phyloP scores from a whole-genome alignment of 2,888 invertebrate genomes.

The Dynastes tityus region DNA sequence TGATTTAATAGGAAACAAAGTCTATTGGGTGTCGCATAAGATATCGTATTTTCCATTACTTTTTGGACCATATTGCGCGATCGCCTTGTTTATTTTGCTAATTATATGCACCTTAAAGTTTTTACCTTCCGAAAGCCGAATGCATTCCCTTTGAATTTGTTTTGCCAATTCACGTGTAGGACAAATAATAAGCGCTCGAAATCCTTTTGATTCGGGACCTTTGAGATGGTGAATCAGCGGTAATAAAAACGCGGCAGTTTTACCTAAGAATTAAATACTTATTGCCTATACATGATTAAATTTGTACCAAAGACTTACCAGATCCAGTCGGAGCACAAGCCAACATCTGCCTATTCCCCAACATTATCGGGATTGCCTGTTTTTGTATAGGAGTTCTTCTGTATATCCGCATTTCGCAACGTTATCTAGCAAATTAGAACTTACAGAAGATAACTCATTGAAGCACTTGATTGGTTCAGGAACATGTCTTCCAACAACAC shows the following conservation, averaged over 20 bases:
- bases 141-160: constrained; percentile 89
- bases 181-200: constrained; percentile 89
- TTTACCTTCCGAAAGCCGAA: constrained; percentile 82
- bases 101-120: constrained; percentile 85
- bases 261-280: constrained; percentile 71
- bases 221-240: constrained; percentile 88
- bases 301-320: constrained; percentile 66
- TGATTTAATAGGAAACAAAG: constrained; percentile 88
- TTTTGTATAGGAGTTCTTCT: constrained; percentile 89
- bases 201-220: constrained; percentile 81
- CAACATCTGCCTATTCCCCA: constrained; percentile 87
- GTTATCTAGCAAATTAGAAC: constrained; percentile 78
- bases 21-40: constrained; percentile 94
- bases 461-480: constrained; percentile 85
- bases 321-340: constrained; percentile 98
- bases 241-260: constrained; percentile 94
- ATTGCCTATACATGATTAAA: background rate
- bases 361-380: constrained; percentile 92
- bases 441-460: constrained; percentile 75
- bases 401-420: constrained; percentile 80
- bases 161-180: constrained; percentile 96
- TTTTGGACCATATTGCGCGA: constrained; percentile 81
- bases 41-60: constrained; percentile 78
- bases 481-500: constrained; percentile 84
- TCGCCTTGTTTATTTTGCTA: constrained; percentile 83